Conservation (phyloP, 2,113 vertebrate genomes). For the Ovis canadensis region DNA sequence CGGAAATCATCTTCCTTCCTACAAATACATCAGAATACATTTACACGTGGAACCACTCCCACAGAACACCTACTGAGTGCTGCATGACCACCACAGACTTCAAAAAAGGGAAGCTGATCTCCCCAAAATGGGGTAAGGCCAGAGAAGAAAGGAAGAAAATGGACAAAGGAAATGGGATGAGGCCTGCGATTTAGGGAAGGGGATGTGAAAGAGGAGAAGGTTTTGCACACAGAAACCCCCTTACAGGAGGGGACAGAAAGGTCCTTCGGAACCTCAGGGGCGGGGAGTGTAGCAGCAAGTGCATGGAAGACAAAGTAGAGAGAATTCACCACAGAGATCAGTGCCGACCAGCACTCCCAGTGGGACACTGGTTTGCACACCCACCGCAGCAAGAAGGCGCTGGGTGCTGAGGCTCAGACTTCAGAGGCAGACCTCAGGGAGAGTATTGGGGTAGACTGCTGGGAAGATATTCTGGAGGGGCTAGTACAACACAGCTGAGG, state of each 20-base stretch:
- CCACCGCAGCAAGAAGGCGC: accelerated
- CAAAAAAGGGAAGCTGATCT: not conserved
- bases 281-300: not conserved
- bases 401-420: not conserved
- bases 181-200: not conserved
- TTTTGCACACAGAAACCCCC: not conserved
- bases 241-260: not conserved
- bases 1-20: not conserved
- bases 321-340: not conserved
- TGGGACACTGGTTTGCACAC: accelerated
- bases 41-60: not conserved
- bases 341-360: not conserved
- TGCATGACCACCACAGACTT: not conserved
- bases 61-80: not conserved
- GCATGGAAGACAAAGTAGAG: not conserved
- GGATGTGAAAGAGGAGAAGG: not conserved
- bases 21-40: not conserved
- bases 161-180: not conserved
- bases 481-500: not conserved
- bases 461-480: not conserved
- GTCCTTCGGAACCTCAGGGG: not conserved
- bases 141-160: not conserved
- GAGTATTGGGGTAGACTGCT: not conserved
- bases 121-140: not conserved
- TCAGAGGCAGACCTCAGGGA: not conserved